phyloP scores from a whole-genome alignment of 2,113 vertebrate genomes.

The Sterrhoptilus dennistouni region DNA sequence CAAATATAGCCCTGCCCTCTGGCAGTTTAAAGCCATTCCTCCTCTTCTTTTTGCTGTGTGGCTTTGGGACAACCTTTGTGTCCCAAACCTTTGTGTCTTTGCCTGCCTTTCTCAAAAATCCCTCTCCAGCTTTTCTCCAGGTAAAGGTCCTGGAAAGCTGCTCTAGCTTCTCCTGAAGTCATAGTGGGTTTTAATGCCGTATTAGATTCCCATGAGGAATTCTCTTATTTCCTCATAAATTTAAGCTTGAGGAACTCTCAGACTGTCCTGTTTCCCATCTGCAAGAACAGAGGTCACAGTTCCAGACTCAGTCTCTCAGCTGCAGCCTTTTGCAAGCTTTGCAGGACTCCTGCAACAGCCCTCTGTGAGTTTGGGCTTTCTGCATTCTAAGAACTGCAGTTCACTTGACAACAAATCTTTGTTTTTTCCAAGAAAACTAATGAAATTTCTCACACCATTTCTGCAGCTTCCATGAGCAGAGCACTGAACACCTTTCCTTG shows the following conservation, averaged over 20 bases:
- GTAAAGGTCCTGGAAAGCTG: not conserved
- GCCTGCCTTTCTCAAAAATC: not conserved
- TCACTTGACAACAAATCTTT: not conserved
- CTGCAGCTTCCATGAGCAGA: not conserved
- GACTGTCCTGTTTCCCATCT: not conserved
- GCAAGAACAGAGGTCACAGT: not conserved
- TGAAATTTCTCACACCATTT: not conserved
- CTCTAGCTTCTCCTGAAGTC: not conserved
- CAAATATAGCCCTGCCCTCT: not conserved
- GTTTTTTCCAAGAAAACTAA: not conserved
- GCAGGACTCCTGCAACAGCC: accelerated
- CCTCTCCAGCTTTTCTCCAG: not conserved
- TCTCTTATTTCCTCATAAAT: not conserved
- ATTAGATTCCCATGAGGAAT: not conserved
- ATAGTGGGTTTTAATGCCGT: not conserved
- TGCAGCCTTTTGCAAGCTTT: not conserved
- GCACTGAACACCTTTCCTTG: slow-evolving; percentile 15
- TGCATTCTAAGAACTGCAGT: not conserved
- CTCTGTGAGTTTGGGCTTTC: not conserved
- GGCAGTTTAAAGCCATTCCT: not conserved
- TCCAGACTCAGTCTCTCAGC: not conserved
- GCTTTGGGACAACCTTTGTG: accelerated
- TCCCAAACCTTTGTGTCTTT: accelerated
- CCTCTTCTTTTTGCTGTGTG: not conserved
- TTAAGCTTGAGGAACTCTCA: not conserved